Base-by-base conservation (phyloP, 2,797 vertebrate genomes). In the Picus viridis region DNA sequence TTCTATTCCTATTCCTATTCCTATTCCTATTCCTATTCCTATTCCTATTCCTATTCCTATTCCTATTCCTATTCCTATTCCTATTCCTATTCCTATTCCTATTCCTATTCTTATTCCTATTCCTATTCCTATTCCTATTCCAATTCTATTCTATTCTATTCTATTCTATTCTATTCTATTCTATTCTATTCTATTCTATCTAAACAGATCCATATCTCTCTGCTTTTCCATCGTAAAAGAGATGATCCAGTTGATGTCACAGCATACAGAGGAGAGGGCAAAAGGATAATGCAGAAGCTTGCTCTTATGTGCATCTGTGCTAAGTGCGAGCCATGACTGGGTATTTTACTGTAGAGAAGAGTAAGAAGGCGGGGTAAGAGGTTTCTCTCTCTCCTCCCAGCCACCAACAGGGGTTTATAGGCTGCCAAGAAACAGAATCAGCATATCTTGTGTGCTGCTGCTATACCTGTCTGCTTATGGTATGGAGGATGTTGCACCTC, bases 201-300 rank as follows among this genome's bases (percentile, higher is more conserved):
- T 49, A 49, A 23, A 49, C 22, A 49, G 49, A 49, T 49, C 49
- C 49, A 49, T 49, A 9, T 49, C 20, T 49, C 47, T 49, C 19
- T 49, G 49, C 49, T 11, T 24, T 49, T 49, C 49, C 49, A 22
- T 49, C 49, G 24, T 49, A 6, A 49, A 49, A 49, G 49, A 23
- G 22, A 49, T 49, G 49, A 22, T 49, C 49, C 22, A 49, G 22
- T 49, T 49, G 22, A 67, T 64, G 15, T 14, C 24, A 24, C 41
- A 18, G 15, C 0, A 0, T 4, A 18, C 17, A 47, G 47, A 64
- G 43, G 47, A 64, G 43, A 56, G 36, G 75, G 16, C 7, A 71
- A 56, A 16, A 71, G 19, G 17, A 43, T 45, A 72, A 56, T 41
- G 12, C 27, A 78, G 32, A 61, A 73, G 10, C 17, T 84, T 45